phyloP scores from a whole-genome alignment of 2,113 vertebrate genomes.

The Panurus biarmicus region DNA sequence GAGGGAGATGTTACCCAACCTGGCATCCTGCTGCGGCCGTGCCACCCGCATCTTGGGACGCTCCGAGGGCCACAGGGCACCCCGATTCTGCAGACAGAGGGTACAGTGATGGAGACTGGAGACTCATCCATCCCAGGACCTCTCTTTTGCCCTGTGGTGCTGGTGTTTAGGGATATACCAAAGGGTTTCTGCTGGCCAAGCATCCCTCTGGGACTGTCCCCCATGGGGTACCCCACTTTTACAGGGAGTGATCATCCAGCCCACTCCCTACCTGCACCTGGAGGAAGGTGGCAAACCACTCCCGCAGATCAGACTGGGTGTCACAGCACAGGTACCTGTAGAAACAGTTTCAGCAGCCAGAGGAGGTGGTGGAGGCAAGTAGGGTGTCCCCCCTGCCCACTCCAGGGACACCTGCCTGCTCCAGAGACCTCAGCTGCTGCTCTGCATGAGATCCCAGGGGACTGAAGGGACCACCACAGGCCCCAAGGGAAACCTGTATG shows the following conservation, averaged over 20 bases:
- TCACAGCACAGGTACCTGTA: constrained; percentile 92
- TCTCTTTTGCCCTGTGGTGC: neutral
- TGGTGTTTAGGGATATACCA: neutral
- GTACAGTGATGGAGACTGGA: fast-evolving
- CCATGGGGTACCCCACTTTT: neutral
- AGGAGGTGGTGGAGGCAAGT: neutral
- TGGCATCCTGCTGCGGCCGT: constrained; percentile 70
- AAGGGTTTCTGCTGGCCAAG: neutral
- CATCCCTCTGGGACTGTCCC: neutral
- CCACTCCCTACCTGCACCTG: constrained; percentile 80
- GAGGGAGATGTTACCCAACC: constrained; percentile 86
- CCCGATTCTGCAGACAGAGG: constrained; percentile 60
- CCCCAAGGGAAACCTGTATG: neutral
- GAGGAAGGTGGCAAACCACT: constrained; percentile 89
- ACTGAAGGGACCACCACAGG: neutral
- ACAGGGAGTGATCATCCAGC: neutral
- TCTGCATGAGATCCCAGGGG: neutral
- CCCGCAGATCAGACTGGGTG: constrained; percentile 82
- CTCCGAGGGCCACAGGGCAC: constrained; percentile 85
- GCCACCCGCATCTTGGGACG: constrained; percentile 59
- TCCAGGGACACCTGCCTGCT: neutral
- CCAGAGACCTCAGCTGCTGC: neutral
- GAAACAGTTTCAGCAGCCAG: neutral
- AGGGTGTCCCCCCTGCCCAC: neutral
- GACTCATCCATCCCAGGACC: neutral